phyloP scores from a whole-genome alignment of 64 coral and sea anemone species.

The Platygyra sinensis region DNA sequence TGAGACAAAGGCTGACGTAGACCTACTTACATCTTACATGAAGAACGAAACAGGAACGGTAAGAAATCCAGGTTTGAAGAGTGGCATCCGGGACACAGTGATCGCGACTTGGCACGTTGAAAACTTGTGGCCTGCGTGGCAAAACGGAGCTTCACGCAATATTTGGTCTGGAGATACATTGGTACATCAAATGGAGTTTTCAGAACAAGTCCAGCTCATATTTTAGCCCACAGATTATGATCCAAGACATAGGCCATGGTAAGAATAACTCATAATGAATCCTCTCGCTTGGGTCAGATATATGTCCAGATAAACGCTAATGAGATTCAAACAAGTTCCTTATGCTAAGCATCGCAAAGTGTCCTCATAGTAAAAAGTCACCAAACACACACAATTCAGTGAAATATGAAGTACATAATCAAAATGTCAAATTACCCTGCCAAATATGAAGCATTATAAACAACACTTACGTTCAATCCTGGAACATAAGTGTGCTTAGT shows the following conservation, averaged over 20 bases:
- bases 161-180: slow-evolving; percentile 68
- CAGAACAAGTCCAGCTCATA: slow-evolving; percentile 37
- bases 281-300: no score
- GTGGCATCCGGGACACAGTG: slow-evolving; percentile 55
- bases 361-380: no score
- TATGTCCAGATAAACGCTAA: no score
- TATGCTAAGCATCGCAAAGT: no score
- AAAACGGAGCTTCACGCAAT: slow-evolving; percentile 37
- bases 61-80: slow-evolving; percentile 17
- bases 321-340: no score
- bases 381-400: no score
- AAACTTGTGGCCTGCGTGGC: slow-evolving; percentile 39
- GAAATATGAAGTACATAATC: no score
- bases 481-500: no score
- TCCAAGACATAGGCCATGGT: slow-evolving; percentile 62
- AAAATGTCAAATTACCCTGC: no score
- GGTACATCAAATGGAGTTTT: slow-evolving; percentile 62
- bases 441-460: no score
- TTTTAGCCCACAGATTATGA: slow-evolving; percentile 32
- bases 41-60: neutral
- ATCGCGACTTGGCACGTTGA: slow-evolving; percentile 45
- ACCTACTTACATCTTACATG: slow-evolving; percentile 26
- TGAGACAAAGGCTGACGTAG: slow-evolving; percentile 13
- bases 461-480: no score
- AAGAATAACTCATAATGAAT: neutral